A percentile compares a stretch with the other conserved stretches of the same genome.
phyloP scores from a whole-genome alignment of 2,113 vertebrate species.

The Pelecanoides urinatrix region DNA sequence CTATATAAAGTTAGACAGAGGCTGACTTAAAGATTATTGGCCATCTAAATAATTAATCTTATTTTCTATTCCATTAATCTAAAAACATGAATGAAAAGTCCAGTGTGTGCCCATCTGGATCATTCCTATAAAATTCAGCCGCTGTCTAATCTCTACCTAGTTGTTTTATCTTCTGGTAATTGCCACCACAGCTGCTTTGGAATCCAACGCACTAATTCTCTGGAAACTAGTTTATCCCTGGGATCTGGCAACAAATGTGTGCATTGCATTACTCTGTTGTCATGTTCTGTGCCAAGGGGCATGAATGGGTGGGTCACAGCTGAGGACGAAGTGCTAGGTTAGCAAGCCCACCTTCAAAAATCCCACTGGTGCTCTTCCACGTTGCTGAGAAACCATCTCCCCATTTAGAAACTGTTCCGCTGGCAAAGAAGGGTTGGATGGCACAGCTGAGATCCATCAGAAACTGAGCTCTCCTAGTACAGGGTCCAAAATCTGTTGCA shows the following conservation, averaged over 20 bases:
- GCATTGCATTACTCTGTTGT: neutral
- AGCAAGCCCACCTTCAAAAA: neutral
- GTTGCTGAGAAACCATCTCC: neutral
- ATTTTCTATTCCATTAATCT: neutral
- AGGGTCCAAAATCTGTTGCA: neutral
- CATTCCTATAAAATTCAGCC: neutral
- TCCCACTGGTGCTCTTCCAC: neutral
- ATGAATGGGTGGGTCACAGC: neutral
- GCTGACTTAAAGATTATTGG: neutral
- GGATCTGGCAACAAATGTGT: neutral
- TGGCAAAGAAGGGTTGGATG: neutral
- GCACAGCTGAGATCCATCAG: neutral
- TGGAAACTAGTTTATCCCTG: neutral
- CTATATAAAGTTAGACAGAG: neutral
- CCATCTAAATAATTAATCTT: neutral
- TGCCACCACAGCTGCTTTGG: neutral
- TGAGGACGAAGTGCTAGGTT: neutral
- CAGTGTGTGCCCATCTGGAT: neutral
- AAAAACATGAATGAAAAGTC: neutral
- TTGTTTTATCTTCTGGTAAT: neutral
- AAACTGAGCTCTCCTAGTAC: neutral
- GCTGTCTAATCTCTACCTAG: neutral
- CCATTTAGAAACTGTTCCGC: neutral
- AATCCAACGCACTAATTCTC: neutral
- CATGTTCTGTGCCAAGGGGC: neutral